Conservation (phyloP, 2,797 vertebrate species). For the Margarornis squamiger region DNA sequence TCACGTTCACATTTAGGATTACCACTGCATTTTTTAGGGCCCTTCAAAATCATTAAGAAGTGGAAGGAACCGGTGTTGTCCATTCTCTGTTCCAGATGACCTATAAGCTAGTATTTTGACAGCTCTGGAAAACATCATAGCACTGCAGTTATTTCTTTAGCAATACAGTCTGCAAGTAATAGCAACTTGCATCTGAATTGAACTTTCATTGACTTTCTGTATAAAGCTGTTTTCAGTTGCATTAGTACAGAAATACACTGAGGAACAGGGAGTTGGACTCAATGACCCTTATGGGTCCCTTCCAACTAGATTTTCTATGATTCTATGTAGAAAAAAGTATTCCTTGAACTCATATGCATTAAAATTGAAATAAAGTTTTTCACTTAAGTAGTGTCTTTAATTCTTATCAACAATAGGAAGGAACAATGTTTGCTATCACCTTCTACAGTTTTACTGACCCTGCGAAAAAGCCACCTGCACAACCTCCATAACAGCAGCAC, state of each 20-base stretch:
- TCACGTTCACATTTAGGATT: not conserved
- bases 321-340: not conserved
- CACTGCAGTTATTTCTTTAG: not conserved
- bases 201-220: not conserved
- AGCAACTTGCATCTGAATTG: not conserved
- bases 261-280: not conserved
- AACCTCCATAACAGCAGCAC: fast-evolving
- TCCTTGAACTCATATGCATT: not conserved
- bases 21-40: not conserved
- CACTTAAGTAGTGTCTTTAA: not conserved
- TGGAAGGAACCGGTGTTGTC: not conserved
- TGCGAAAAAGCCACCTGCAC: not conserved
- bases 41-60: not conserved
- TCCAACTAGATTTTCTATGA: not conserved
- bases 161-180: not conserved
- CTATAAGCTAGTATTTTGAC: not conserved
- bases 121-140: not conserved
- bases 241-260: not conserved
- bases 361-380: not conserved
- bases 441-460: not conserved
- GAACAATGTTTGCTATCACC: not conserved
- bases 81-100: not conserved
- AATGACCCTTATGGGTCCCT: not conserved
- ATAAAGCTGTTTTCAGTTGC: not conserved
- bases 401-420: not conserved